phyloP scores from a whole-genome alignment of 2,888 invertebrate genomes.

The Volucella inflata region DNA sequence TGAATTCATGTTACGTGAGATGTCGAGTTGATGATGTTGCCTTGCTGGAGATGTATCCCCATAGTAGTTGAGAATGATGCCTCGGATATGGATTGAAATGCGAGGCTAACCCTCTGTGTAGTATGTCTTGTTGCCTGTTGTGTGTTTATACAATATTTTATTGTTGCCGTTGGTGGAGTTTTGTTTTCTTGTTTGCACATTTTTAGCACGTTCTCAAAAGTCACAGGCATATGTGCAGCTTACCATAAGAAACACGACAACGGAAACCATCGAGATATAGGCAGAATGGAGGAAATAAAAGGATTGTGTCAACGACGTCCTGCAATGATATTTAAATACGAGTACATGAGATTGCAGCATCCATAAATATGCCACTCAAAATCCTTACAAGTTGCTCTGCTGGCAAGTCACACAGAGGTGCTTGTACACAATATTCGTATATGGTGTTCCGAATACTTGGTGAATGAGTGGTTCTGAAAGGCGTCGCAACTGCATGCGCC shows the following conservation, averaged over 20 bases:
- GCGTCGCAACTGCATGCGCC: conserved; percentile 28
- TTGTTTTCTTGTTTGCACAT: conserved; percentile 41
- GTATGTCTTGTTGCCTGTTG: conserved; percentile 19
- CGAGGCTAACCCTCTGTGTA: not conserved
- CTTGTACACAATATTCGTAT: not conserved
- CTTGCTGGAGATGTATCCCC: conserved; percentile 10
- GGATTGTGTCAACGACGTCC: conserved; percentile 74
- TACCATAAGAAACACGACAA: conserved; percentile 15
- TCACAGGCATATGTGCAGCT: conserved; percentile 57
- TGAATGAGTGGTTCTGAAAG: conserved; percentile 39
- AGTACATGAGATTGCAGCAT: conserved; percentile 67
- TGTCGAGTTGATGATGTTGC: conserved; percentile 70
- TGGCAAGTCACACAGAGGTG: not conserved
- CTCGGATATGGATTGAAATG: conserved; percentile 44
- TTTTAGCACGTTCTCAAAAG: conserved; percentile 72
- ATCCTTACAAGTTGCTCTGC: conserved; percentile 14
- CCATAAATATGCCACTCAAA: conserved; percentile 74
- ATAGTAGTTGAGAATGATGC: conserved; percentile 26
- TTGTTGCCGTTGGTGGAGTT: conserved; percentile 29
- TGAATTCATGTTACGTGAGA: conserved; percentile 73
- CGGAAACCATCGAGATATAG: conserved; percentile 29
- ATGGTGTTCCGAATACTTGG: not conserved
- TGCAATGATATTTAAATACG: conserved; percentile 71
- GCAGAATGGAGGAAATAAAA: conserved; percentile 56
- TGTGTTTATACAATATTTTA: conserved; percentile 11